Percentiles rank a stretch among this genome's conserved stretches.
phyloP scores from a whole-genome alignment of 2,888 invertebrate genomes.

The Leucophenga montana region DNA sequence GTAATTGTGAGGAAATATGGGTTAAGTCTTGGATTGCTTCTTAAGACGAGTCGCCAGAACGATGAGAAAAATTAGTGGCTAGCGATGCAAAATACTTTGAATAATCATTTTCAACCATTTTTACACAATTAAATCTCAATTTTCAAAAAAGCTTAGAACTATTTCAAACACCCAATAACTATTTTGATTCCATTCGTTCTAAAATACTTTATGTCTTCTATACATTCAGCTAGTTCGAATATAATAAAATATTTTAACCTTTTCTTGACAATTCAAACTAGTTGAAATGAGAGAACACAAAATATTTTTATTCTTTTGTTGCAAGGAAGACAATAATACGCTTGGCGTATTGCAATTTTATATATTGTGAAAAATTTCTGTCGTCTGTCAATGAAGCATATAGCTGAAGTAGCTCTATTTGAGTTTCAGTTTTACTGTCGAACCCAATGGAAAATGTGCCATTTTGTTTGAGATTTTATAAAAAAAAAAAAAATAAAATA shows the following conservation, averaged over 20 bases:
- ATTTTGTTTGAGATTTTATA: no score
- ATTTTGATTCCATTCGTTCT: background rate
- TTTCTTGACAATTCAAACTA: constrained; percentile 38
- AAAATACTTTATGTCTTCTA: background rate
- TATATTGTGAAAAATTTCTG: background rate
- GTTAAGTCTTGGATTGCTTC: no score
- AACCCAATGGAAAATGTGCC: no score
- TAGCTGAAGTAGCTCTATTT: background rate
- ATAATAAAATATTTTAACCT: constrained; percentile 56
- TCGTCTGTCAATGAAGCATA: background rate
- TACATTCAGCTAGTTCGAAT: constrained; percentile 56
- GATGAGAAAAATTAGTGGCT: no score
- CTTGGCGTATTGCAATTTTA: constrained; percentile 15
- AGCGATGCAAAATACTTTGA: no score
- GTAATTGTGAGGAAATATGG: no score
- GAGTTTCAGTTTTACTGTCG: background rate
- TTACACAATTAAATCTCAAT: no score
- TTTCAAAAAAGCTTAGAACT: no score
- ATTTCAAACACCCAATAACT: no score
- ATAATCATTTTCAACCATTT: no score
- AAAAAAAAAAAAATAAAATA: no score
- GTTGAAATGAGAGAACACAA: background rate
- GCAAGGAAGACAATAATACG: constrained; percentile 4
- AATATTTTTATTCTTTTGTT: background rate
- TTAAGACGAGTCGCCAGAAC: no score